Evolutionary conservation across 2,797 vertebrate species (phyloP).

Genomic region (Xenops minutus): DNA sequence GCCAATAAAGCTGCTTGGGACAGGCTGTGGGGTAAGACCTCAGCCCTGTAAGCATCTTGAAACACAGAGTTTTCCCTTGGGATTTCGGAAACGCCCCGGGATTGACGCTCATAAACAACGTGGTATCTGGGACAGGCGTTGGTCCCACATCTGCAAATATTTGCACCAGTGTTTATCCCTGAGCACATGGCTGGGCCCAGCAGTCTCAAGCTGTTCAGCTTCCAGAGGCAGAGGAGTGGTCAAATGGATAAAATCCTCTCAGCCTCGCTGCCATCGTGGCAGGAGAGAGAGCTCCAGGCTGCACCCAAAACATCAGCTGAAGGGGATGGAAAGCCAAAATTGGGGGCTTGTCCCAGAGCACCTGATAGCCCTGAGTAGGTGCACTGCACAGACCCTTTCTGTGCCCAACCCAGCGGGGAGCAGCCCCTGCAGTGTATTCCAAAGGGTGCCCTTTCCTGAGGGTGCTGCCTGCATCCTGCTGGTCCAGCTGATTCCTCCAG

Average conservation of each 20-base stretch:
- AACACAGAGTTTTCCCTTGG: not conserved
- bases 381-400: not conserved
- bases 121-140: not conserved
- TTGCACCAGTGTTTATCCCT: slow-evolving; percentile 2
- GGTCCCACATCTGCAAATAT: not conserved
- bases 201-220: not conserved
- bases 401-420: not conserved
- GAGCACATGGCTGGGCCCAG: not conserved
- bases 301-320: not conserved
- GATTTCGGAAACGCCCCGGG: not conserved
- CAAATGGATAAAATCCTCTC: not conserved
- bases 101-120: slow-evolving; percentile 1
- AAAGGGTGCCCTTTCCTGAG: not conserved
- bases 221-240: not conserved
- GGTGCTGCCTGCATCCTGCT: not conserved
- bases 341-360: not conserved
- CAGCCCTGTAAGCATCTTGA: not conserved
- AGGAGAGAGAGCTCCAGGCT: not conserved
- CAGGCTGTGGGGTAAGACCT: not conserved
- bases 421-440: not conserved
- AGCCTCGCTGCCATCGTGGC: not conserved
- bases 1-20: not conserved
- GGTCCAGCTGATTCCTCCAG: not conserved
- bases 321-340: not conserved
- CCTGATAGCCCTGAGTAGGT: not conserved